Evolutionary conservation across 2,888 invertebrate species (phyloP).

Genomic region (Eretmocerus hayati): DNA sequence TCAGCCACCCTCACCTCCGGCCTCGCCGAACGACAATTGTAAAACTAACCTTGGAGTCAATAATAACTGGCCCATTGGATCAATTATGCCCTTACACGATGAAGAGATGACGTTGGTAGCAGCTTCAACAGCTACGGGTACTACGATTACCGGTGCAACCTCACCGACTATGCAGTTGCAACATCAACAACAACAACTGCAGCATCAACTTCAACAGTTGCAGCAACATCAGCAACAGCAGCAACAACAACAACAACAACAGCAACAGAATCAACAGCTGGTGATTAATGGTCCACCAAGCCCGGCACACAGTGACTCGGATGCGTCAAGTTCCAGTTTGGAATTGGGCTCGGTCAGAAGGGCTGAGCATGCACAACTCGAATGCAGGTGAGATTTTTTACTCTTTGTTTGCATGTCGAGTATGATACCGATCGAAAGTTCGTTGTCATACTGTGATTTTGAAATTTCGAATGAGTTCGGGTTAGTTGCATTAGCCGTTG

Average conservation of each 20-base stretch:
- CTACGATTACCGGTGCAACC: not conserved
- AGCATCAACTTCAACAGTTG: not conserved
- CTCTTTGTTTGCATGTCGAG: not conserved
- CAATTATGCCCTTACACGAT: conserved; percentile 46
- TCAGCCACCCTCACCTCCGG: conserved; percentile 28
- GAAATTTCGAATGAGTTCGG: no score
- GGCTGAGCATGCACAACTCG: conserved; percentile 42
- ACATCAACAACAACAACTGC: not conserved
- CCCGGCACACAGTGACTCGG: conserved; percentile 44
- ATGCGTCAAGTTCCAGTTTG: conserved; percentile 43
- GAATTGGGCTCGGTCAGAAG: conserved; percentile 41
- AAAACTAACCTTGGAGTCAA: not conserved
- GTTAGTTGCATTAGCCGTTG: no score
- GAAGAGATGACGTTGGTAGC: conserved; percentile 32
- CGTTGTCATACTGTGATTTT: no score
- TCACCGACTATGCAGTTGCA: not conserved
- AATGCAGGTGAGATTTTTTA: conserved; percentile 38
- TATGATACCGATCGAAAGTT: no score
- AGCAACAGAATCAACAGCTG: not conserved
- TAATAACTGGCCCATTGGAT: conserved; percentile 36
- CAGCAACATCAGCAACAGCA: not conserved
- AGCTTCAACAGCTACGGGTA: not conserved
- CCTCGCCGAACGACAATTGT: conserved; percentile 14
- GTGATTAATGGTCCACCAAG: conserved; percentile 36
- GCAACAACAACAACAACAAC: not conserved